Evolutionary conservation across 2,113 vertebrate species (phyloP), one percentile per base, ranked within the genome.

Genomic region (Limnothrissa miodon): DNA sequence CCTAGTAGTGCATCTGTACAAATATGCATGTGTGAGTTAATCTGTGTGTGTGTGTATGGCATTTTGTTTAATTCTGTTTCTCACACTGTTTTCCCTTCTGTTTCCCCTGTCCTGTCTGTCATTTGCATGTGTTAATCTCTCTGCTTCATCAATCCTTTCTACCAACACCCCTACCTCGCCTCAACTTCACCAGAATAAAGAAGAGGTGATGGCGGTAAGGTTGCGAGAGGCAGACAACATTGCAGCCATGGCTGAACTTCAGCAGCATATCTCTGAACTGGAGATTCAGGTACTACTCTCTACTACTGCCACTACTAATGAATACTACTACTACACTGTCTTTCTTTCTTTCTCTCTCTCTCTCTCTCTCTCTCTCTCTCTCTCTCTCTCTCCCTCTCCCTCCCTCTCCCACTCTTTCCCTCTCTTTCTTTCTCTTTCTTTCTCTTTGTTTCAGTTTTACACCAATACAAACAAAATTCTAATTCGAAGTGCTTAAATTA

Each of bases 191-290:
- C 87, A 99, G 98, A 98, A 94, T 89, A 99, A 99, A 85, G 98
- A 99, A 90, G 97, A 99, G 86, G 97, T 99, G 90, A 99, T 99
- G 98, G 97, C 98, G 11, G 97, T 97, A 66, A 95, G 97, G 87
- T 94, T 99, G 81, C 93, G 98, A 42, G 98, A 99, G 85, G 98
- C 98, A 83, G 98, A 99, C 85, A 96, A 96, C 90, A 99, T 99
- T 5, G 98, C 98, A 79, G 96, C 96, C 33, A 96, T 99, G 94
- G 98, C 97, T 23, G 98, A 99, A 21, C 95, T 99, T 7, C 97
- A 96, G 80, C 98, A 99, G 83, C 97, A 98, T 25, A 97, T 99
- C 87, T 98, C 98, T 42, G 98, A 99, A 87, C 93, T 99, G 29
- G 98, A 98, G 93, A 99, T 99, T 89, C 97, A 99, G 97, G 98